A percentile compares a stretch with the other conserved stretches of the same genome.
These are phyloP conservation scores for Drosophila guanche DNA, from an alignment of 1,140 invertebrate genomes.

Conservation along the genomic window DNA sequence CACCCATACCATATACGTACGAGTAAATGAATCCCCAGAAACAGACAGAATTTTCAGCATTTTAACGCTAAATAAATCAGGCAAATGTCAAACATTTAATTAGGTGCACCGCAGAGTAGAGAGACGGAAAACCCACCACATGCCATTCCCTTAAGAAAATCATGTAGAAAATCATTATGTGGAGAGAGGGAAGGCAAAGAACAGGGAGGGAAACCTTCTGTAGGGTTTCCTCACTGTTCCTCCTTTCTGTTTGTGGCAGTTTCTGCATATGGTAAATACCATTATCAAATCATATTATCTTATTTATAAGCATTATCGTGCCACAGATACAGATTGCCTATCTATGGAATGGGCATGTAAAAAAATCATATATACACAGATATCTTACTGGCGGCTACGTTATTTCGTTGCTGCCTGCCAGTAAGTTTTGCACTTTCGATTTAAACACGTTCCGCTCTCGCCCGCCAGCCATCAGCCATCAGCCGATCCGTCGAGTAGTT, in stretches of 20 bases:
- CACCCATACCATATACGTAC: slow-evolving; percentile 5
- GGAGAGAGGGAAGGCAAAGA: background rate
- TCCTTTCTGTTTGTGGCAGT: slow-evolving; percentile 50
- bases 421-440: slow-evolving; percentile 81
- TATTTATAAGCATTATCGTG: slow-evolving; percentile 83
- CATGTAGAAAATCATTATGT: slow-evolving; percentile 1
- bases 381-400: slow-evolving; percentile 71
- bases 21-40: background rate
- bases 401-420: slow-evolving; percentile 75
- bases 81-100: slow-evolving; percentile 65
- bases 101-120: slow-evolving; percentile 48
- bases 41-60: slow-evolving; percentile 30
- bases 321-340: slow-evolving; percentile 81
- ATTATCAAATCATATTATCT: slow-evolving; percentile 83
- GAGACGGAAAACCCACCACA: background rate
- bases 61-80: slow-evolving; percentile 39
- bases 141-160: background rate
- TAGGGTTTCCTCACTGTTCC: background rate
- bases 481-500: slow-evolving; percentile 15
- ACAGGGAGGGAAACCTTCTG: background rate
- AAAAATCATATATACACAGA: slow-evolving; percentile 65
- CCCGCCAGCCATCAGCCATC: background rate
- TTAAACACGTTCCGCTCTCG: slow-evolving; percentile 60
- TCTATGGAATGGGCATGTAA: slow-evolving; percentile 81
- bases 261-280: slow-evolving; percentile 83